A percentile compares a stretch with the other conserved stretches of the same genome.
Evolutionary conservation across 2,888 invertebrate genomes (phyloP).

Genomic region (Lochmaea capreae): DNA sequence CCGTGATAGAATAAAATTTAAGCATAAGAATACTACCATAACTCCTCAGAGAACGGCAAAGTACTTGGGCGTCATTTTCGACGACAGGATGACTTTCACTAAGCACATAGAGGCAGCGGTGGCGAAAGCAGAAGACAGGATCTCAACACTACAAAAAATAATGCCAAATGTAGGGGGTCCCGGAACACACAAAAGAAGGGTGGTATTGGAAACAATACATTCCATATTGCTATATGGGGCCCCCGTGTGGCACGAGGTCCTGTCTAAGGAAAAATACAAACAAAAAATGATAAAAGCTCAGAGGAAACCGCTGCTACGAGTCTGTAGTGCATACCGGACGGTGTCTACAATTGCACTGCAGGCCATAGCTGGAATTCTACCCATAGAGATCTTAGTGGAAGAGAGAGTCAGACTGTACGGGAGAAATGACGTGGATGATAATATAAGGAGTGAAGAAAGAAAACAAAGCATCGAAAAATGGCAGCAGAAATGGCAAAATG

Average conservation of each 20-base stretch:
- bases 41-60: conserved; percentile 7
- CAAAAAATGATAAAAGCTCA: not conserved
- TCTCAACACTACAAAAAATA: not conserved
- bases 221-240: not conserved
- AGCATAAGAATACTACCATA: not conserved
- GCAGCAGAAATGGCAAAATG: conserved; percentile 18
- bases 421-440: not conserved
- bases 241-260: not conserved
- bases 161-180: not conserved
- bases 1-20: not conserved
- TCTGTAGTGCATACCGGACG: not conserved
- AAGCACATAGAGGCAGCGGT: conserved; percentile 25
- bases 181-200: not conserved
- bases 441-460: not conserved
- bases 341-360: not conserved
- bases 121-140: not conserved
- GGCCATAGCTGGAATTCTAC: not conserved
- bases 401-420: not conserved
- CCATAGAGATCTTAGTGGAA: not conserved
- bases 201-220: not conserved
- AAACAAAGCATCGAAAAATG: not conserved
- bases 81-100: conserved; percentile 13
- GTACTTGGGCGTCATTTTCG: conserved; percentile 31
- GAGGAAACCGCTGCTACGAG: not conserved
- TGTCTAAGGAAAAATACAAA: not conserved